Conservation (phyloP, 2,113 vertebrate species). For the Eolophus roseicapilla region DNA sequence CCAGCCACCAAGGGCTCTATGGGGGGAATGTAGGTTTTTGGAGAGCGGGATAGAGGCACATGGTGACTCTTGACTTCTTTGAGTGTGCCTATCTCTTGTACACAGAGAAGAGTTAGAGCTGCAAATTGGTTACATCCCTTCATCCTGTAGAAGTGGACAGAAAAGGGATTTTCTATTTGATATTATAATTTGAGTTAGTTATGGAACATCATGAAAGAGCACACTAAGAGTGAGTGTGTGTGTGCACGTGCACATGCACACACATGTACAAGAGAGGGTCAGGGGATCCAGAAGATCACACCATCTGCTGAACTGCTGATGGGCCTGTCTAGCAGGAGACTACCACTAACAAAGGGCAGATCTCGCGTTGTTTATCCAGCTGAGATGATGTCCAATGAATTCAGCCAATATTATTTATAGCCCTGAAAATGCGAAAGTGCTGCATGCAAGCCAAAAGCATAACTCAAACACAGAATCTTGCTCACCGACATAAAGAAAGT, state of each 20-base stretch:
- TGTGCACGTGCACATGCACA: fast-evolving
- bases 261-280: fast-evolving
- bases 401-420: background rate
- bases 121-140: background rate
- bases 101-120: background rate
- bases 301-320: background rate
- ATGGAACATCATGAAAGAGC: background rate
- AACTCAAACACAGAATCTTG: background rate
- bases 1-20: background rate
- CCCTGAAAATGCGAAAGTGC: background rate
- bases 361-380: background rate
- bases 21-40: background rate
- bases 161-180: background rate
- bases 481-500: background rate
- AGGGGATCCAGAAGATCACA: background rate
- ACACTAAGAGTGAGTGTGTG: background rate
- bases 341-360: background rate
- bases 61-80: background rate
- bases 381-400: background rate
- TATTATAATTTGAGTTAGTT: background rate
- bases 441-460: background rate
- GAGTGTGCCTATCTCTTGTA: background rate
- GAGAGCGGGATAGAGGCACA: background rate
- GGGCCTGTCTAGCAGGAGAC: background rate
- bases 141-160: background rate